Percentiles rank a stretch among this genome's conserved stretches.
Conservation (phyloP, 2,113 vertebrate genomes). For the Daphoenositta chrysoptera region DNA sequence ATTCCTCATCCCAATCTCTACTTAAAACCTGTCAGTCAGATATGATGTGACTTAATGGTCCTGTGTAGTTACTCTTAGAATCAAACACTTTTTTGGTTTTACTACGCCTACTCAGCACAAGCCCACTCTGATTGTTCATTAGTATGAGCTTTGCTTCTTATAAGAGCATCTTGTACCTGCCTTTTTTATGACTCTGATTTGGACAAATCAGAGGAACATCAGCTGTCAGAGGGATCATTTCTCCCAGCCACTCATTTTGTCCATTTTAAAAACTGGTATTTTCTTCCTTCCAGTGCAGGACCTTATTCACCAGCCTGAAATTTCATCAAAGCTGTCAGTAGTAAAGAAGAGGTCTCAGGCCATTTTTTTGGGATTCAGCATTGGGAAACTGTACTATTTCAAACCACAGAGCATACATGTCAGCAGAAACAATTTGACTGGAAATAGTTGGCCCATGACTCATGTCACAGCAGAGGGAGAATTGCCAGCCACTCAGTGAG, state of each 20-base stretch:
- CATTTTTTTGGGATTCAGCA: not conserved
- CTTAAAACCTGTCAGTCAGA: not conserved
- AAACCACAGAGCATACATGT: not conserved
- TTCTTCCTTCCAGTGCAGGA: not conserved
- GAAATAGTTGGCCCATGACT: not conserved
- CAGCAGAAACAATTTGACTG: not conserved
- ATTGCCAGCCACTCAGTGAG: not conserved
- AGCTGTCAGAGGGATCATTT: not conserved
- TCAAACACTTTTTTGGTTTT: not conserved
- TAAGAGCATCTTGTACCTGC: not conserved
- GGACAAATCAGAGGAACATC: not conserved
- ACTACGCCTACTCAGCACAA: not conserved
- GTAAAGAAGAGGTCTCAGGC: not conserved
- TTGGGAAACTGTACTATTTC: not conserved
- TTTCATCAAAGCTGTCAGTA: not conserved
- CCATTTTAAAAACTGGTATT: not conserved
- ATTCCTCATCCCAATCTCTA: not conserved
- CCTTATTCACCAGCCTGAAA: not conserved
- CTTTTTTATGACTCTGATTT: not conserved
- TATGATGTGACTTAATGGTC: not conserved
- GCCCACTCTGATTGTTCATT: not conserved
- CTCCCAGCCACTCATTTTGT: not conserved
- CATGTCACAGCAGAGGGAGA: not conserved
- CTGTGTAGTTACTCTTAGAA: not conserved
- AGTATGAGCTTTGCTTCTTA: not conserved